Percentiles rank a stretch among this genome's conserved stretches.
Conservation (phyloP, 2,113 vertebrate species). For the Cygnus atratus region DNA sequence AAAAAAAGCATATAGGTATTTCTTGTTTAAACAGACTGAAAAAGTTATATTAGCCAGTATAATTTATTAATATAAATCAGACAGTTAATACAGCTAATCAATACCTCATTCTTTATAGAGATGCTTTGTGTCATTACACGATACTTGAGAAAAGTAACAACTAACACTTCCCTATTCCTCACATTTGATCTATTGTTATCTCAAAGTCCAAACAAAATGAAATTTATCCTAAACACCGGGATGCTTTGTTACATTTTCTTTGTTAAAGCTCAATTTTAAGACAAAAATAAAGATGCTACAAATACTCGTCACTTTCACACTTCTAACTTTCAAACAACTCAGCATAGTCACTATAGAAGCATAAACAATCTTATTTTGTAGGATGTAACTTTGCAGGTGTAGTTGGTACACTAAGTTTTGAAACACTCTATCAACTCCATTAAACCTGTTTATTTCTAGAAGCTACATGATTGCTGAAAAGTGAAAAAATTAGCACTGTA, state of each 20-base stretch:
- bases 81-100: neutral
- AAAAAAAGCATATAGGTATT: too few relatives aligned
- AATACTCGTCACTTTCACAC: neutral
- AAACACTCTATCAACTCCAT: neutral
- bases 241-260: neutral
- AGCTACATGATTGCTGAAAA: neutral
- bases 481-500: neutral
- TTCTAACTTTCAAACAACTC: neutral
- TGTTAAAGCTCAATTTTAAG: neutral
- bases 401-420: neutral
- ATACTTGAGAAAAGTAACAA: neutral
- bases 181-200: neutral
- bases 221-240: neutral
- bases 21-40: neutral
- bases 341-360: neutral
- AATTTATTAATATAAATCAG: neutral
- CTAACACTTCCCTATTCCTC: neutral
- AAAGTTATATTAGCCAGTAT: neutral
- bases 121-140: neutral
- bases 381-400: too few relatives aligned
- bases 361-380: neutral
- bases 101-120: neutral
- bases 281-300: neutral
- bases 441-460: neutral
- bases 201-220: neutral